Evolutionary conservation across 2,888 invertebrate genomes (phyloP), one percentile per base, ranked within the genome.

Genomic region (Leptarthrus brevirostris): DNA sequence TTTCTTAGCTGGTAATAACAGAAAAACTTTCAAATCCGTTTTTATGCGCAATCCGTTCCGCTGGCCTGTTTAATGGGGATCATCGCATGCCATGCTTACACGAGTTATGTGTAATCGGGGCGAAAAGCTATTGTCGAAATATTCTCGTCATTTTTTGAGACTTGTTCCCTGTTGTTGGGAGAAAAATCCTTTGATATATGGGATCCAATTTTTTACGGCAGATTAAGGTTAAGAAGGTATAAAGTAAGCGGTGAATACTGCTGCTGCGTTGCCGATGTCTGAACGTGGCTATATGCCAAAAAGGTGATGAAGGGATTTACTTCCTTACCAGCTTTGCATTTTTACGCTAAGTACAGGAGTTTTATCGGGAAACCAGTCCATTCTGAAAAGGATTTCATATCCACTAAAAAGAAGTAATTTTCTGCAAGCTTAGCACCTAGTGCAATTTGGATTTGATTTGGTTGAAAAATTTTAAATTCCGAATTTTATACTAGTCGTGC

Each of bases 211-310:
- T 71, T 71, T 71, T 71, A 71, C 53, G 71, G 71, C 71, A 71
- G 53, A 71, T 71, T 71, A 71, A 71, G 71, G 71, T 71, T 71
- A 71, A 71, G 71, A 71, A 54, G 71, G 71, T 54, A 71, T 40
- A 54, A 71, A 54, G 53, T 54, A 71, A 71, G 53, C 54, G 12
- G 16, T 12, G 71, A 40, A 52, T 53, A 52, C 26, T 44, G 16
- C 47, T 26, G 34, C 64, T 22, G 44, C 64, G 22, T 66, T 34
- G 24, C 24, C 2, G 24, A 3, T 6, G 8, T 47, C 36, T 40
- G 24, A 47, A 47, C 16, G 18, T 14, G 26, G 52, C 40, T 69
- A 52, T 34, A 30, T 52, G 69, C 52, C 52, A 52, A 4, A 24
- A 44, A 64, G 64, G 64, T 64, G 52, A 69, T 69, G 69, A 34